Evolutionary conservation across 1,140 invertebrate species (phyloP).

Genomic region (Pissodes strobi): DNA sequence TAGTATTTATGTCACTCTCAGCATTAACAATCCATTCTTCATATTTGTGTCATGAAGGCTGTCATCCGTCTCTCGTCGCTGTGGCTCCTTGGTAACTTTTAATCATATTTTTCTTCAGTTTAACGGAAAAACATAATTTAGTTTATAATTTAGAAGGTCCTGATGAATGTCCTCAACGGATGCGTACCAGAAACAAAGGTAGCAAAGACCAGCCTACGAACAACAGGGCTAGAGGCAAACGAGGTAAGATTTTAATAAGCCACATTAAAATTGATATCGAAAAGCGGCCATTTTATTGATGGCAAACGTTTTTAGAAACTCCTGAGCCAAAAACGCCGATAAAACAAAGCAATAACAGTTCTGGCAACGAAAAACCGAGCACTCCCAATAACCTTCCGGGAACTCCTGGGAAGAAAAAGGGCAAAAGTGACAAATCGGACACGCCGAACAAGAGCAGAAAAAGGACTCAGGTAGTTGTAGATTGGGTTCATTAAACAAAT

Average conservation of each 20-base stretch:
- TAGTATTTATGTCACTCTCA: too few relatives aligned
- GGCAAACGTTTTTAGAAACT: slow-evolving; percentile 67
- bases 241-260: too few relatives aligned
- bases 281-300: too few relatives aligned
- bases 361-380: slow-evolving; percentile 58
- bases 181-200: slow-evolving; percentile 84
- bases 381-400: slow-evolving; percentile 34
- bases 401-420: slow-evolving; percentile 56
- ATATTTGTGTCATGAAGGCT: too few relatives aligned
- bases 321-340: slow-evolving; percentile 68
- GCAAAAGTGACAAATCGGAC: slow-evolving; percentile 57
- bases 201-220: slow-evolving; percentile 69
- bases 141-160: slow-evolving; percentile 70
- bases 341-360: slow-evolving; percentile 46
- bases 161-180: slow-evolving; percentile 81
- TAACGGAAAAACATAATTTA: too few relatives aligned
- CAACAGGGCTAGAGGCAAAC: slow-evolving; percentile 56
- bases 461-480: slow-evolving; percentile 64
- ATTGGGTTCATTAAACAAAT: too few relatives aligned
- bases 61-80: too few relatives aligned
- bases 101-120: too few relatives aligned
- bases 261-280: too few relatives aligned
- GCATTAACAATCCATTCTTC: too few relatives aligned
- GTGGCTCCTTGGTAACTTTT: too few relatives aligned
- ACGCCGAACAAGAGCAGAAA: slow-evolving; percentile 75